Base-by-base conservation (phyloP, 2,888 invertebrate species). In the Alitta virens region DNA sequence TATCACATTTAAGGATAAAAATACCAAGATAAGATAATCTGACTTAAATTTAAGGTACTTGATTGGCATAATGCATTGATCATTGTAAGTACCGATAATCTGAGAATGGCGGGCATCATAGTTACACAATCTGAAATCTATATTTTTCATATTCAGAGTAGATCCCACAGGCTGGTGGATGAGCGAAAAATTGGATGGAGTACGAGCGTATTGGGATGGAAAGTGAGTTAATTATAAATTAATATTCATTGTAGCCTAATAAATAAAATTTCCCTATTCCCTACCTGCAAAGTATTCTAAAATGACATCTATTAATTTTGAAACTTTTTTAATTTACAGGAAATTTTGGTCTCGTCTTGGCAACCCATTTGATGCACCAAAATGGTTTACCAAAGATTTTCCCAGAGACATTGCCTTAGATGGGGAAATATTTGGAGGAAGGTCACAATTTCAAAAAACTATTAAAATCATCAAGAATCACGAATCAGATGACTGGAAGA, bases 141-240 rank as follows among this genome's bases (percentile, higher is more conserved):
- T 42, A 42, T 52, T 2, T 16, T 18, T 43, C 24, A 3, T 52
- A 43, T 33, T 7, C 63, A 65, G 63, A 3, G 53, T 63, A 2
- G 58, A 78, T 60, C 78, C 78, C 9, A 69, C 64, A 24, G 76
- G 74, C 5, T 79, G 79, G 79, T 78, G 75, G 77, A 73, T 79
- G 64, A 78, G 78, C 70, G 79, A 79, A 63, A 79, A 79, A 56
- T 64, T 78, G 40, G 79, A 79, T 59, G 79, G 79, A 7, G 78
- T 79, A 0, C 57, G 79, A 55, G 79, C 77, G 2, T 78, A 71
- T 62, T 78, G 79, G 79, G 76, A 75, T 71, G 79, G 79, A 63
- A 73, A 70, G 74, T 75, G 64, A 68, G 68, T 63, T 27, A 55
- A 9, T 7, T 25, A 21, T 55, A 27, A n/a, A 24, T 42, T 56